Evolutionary conservation across 2,888 invertebrate species (phyloP).

Genomic region (Nomada lathburiana): DNA sequence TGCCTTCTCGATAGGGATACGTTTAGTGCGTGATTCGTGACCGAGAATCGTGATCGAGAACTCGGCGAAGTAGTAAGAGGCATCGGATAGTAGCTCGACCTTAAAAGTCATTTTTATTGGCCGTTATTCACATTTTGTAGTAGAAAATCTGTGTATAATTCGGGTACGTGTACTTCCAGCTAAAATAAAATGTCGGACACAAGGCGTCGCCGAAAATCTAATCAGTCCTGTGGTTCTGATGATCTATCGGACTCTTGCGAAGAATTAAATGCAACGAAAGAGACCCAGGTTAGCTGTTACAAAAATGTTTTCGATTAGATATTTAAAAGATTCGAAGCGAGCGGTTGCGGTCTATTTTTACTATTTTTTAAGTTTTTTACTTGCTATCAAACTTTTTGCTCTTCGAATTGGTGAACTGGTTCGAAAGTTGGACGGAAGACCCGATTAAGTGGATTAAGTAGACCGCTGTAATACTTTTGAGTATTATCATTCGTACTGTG

Average conservation of each 20-base stretch:
- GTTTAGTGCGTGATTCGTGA: slow-evolving; percentile 48
- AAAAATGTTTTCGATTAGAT: slow-evolving; percentile 12
- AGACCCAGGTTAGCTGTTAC: slow-evolving; percentile 79
- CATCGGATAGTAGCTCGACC: slow-evolving; percentile 49
- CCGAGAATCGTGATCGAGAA: slow-evolving; percentile 43
- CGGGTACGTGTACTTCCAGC: slow-evolving; percentile 15
- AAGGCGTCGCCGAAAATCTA: slow-evolving; percentile 80
- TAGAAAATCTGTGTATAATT: slow-evolving; percentile 33
- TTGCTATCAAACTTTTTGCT: neutral
- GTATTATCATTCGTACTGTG: slow-evolving; percentile 13
- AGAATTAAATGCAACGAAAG: slow-evolving; percentile 80
- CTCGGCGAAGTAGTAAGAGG: slow-evolving; percentile 35
- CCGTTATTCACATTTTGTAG: slow-evolving; percentile 22
- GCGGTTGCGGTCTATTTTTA: neutral
- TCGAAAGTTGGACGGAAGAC: slow-evolving; percentile 61
- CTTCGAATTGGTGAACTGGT: slow-evolving; percentile 45
- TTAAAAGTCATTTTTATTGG: slow-evolving; percentile 57
- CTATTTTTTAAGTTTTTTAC: neutral
- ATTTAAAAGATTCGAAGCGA: neutral
- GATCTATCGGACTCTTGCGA: slow-evolving; percentile 82
- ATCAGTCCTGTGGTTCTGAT: slow-evolving; percentile 81
- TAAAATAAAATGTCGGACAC: slow-evolving; percentile 79
- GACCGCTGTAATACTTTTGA: slow-evolving; percentile 49
- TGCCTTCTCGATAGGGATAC: slow-evolving; percentile 55
- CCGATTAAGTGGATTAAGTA: slow-evolving; percentile 53